A percentile compares a stretch with the other conserved stretches of the same genome.
These are phyloP conservation scores for Paracentrotus lividus DNA, from an alignment of 53 echinoderm and acorn worm genomes.

Conservation along the genomic window DNA sequence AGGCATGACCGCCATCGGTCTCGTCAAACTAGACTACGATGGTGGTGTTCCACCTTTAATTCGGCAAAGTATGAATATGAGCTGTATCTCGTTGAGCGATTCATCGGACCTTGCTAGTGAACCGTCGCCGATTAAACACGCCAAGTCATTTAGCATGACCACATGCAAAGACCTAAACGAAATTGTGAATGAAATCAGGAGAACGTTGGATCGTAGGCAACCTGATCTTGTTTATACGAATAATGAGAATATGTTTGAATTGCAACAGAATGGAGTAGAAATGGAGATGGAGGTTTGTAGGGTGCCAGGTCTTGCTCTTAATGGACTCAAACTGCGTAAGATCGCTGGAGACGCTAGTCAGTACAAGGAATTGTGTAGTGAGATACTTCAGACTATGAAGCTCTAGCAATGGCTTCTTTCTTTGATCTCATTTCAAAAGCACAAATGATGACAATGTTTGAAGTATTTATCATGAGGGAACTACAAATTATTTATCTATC, in stretches of 20 bases:
- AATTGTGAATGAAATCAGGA: slow-evolving; percentile 89
- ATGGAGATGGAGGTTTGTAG: slow-evolving; percentile 97
- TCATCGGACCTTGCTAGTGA: slow-evolving; percentile 88
- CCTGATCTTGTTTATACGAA: slow-evolving; percentile 89
- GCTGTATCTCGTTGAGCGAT: slow-evolving; percentile 85
- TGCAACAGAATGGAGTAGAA: slow-evolving; percentile 88
- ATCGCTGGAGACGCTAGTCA: slow-evolving; percentile 91
- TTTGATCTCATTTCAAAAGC: background rate
- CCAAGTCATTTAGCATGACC: slow-evolving; percentile 96
- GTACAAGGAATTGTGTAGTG: slow-evolving; percentile 95
- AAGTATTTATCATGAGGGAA: background rate
- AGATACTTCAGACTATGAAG: slow-evolving; percentile 95
- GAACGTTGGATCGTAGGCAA: slow-evolving; percentile 91
- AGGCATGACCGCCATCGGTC: slow-evolving; percentile 65
- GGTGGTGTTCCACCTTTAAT: slow-evolving; percentile 80
- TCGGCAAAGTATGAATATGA: slow-evolving; percentile 91
- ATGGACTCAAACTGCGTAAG: slow-evolving; percentile 91
- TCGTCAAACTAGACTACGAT: slow-evolving; percentile 76
- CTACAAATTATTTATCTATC: background rate
- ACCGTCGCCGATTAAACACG: slow-evolving; percentile 92
- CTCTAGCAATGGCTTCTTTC: slow-evolving; percentile 79
- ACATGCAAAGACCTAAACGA: slow-evolving; percentile 92
- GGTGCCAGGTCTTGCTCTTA: slow-evolving; percentile 91
- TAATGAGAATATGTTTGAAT: slow-evolving; percentile 89
- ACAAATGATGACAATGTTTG: background rate